These are phyloP conservation scores for Hemiprocne comata DNA, from an alignment of 2,113 vertebrate species.

Conservation along the genomic window DNA sequence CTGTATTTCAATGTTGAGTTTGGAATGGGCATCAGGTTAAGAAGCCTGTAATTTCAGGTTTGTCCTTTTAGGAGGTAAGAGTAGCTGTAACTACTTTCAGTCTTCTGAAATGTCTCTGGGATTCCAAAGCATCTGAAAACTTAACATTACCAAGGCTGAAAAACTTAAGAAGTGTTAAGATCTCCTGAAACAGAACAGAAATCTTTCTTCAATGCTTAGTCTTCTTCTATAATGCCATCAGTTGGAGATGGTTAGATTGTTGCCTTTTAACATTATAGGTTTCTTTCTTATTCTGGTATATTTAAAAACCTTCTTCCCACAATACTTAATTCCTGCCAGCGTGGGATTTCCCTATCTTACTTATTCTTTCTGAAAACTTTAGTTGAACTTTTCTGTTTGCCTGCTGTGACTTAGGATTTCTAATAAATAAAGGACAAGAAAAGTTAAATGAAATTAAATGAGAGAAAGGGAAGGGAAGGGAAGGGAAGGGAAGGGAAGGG, in stretches of 20 bases:
- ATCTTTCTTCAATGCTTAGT: neutral
- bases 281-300: neutral
- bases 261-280: neutral
- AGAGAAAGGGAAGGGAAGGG: no score
- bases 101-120: neutral
- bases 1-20: neutral
- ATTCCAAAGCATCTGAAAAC: neutral
- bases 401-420: neutral
- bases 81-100: neutral
- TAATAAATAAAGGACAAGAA: neutral
- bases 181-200: neutral
- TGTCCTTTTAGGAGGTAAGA: neutral
- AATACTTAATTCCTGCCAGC: neutral
- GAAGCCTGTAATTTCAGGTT: neutral
- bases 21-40: neutral
- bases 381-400: neutral
- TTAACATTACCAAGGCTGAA: neutral
- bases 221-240: neutral
- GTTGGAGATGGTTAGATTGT: neutral
- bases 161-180: neutral
- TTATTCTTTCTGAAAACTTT: neutral
- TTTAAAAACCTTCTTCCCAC: neutral
- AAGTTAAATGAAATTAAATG: no score
- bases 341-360: neutral
- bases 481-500: no score